Conservation (phyloP, 2,797 vertebrate genomes). For the Masticophis lateralis region DNA sequence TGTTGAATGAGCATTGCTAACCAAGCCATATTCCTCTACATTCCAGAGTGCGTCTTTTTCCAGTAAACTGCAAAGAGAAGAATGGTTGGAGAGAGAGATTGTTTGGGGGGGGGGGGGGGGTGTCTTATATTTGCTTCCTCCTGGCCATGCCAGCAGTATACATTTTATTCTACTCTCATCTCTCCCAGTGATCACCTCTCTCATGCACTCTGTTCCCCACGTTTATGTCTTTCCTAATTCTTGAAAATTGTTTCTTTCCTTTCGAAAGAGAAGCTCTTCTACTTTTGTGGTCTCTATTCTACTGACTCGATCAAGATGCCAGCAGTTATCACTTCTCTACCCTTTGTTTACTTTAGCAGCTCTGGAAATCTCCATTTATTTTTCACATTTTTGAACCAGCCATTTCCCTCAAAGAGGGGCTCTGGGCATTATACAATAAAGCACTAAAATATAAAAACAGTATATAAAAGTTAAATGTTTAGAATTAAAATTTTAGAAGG, state of each 20-base stretch:
- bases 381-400: neutral
- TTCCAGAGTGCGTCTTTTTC: neutral
- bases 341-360: neutral
- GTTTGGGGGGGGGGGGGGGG: rapidly evolving
- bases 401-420: neutral
- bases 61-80: neutral
- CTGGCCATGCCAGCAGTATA: neutral
- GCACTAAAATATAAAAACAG: neutral
- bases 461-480: neutral
- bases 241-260: neutral
- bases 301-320: neutral
- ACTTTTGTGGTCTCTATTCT: neutral
- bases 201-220: neutral
- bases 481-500: neutral
- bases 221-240: neutral
- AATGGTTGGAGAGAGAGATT: neutral
- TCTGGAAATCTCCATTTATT: neutral
- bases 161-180: neutral
- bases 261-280: neutral
- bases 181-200: neutral
- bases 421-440: neutral
- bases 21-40: neutral
- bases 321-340: neutral
- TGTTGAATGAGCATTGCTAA: neutral
- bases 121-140: neutral